Base-by-base conservation (phyloP, 2,797 vertebrate species). In the Todus mexicanus region DNA sequence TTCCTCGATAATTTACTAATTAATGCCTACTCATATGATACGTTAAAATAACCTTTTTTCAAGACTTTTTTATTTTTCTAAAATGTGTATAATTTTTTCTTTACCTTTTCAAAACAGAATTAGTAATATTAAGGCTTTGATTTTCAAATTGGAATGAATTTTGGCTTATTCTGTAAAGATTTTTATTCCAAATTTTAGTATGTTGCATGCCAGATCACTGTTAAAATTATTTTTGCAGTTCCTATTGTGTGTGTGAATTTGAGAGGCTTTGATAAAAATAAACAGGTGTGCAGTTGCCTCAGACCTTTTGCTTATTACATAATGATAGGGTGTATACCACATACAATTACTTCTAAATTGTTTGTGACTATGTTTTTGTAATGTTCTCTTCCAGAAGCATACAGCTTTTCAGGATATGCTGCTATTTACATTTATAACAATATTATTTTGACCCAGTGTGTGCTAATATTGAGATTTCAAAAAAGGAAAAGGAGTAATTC, bases 1-100 rank as follows among this genome's bases (percentile, higher is more conserved):
- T 93, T 95, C 78, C 42, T 82, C 87, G 69, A 50, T 94, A 84
- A 90, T 94, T 89, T 94, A 53, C 15, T 87, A 68, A 84, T 95
- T 89, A 45, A 72, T 90, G 78, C 77, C 59, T 94, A 75, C 50
- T 57, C 65, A 37, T 80, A 69, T 51, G 89, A 35, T 80, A 61
- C 86, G 57, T 77, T 94, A 94, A 79, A 87, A 86, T 73, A 89
- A 88, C 50, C 10, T 42, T 66, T 80, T 84, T 83, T 75, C 19
- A 64, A 77, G 23, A 43, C 8, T 25, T 63, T 78, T 72, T 38
- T 82, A 38, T 68, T 65, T 14, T 81, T 81, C 37, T 59, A 53
- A 82, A 87, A 73, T 43, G 64, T 1, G 4, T 37, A 18, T 27
- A 33, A 6, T 7, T 84, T 75, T 76, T 86, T 78, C 31, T 84